Evolutionary conservation across 2,113 vertebrate genomes (phyloP), one percentile per base, ranked within the genome.

Genomic region (Pleuronectes platessa): DNA sequence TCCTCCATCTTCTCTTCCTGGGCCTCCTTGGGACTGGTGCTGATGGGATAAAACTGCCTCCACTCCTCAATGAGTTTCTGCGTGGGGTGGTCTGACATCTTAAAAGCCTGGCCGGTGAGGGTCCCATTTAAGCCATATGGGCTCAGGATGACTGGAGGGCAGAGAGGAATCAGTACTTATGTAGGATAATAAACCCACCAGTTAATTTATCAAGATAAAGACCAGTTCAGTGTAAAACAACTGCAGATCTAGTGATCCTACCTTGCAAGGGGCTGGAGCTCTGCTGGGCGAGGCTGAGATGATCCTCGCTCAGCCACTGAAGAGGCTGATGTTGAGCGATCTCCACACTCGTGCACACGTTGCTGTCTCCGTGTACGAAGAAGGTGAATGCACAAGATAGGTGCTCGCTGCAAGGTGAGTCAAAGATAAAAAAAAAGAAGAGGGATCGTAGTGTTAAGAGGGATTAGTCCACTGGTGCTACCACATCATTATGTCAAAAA

Each of bases 341-440:
- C 92, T 99, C 98, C 95, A 99, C 98, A 11, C 98, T 99, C 73
- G 98, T 99, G 94, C 98, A 99, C 92, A 99, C 97, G 4, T 99
- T 98, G 94, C 98, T 99, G 85, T 99, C 98, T 69, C 98, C 98
- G 2, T 99, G 98, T 71, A 99, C 94, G 88, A 99, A 99, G 94
- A 99, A 99, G 88, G 96, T 97, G 94, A 99, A 99, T 2, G 98
- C 96, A 88, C 98, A 99, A 86, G 98, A 99, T 89, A 99, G 91
- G 91, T 99, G 98, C 91, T 99, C 98, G 23, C 98, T 99, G 88
- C 71, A 69, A 58, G 51, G 84, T 47, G 74, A 76, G 65, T 58
- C 23, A 76, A 65, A 72, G 27, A 81, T 15, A 62, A 37, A 31
- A 31, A 31, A 27, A 27, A 45, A 17, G 24, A 20, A 55, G 9